Conservation (phyloP, 2,888 invertebrate genomes). For the Heteropelma amictum region DNA sequence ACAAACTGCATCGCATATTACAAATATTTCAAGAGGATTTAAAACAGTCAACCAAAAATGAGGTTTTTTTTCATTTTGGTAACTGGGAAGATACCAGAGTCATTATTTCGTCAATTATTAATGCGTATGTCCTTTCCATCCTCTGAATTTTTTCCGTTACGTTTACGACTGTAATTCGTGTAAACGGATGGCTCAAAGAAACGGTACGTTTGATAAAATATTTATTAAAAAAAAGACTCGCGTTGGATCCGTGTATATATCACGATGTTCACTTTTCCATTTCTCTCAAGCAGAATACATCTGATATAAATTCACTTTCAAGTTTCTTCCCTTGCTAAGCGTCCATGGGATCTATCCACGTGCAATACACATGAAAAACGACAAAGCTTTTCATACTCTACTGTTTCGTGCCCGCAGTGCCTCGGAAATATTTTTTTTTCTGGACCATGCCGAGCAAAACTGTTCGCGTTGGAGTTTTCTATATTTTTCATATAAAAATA, state of each 20-base stretch:
- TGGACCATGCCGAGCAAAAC: constrained; percentile 20
- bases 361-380: constrained; percentile 65
- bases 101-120: too few species aligned
- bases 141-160: too few species aligned
- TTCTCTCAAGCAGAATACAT: not conserved
- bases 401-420: constrained; percentile 62
- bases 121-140: too few species aligned
- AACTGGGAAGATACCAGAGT: too few species aligned
- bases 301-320: constrained; percentile 15
- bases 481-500: not conserved
- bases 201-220: not conserved
- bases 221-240: not conserved
- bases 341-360: constrained; percentile 62
- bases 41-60: too few species aligned
- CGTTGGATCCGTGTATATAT: not conserved
- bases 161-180: too few species aligned
- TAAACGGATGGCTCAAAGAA: too few species aligned
- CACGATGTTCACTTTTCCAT: not conserved
- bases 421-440: constrained; percentile 59
- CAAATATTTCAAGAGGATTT: too few species aligned
- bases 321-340: constrained; percentile 7
- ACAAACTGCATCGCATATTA: too few species aligned
- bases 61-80: too few species aligned
- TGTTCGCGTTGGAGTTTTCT: constrained; percentile 35
- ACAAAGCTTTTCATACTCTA: constrained; percentile 62